Percentiles rank a stretch among this genome's conserved stretches.
Conservation (phyloP, 2,113 vertebrate genomes). For the Scortum barcoo region DNA sequence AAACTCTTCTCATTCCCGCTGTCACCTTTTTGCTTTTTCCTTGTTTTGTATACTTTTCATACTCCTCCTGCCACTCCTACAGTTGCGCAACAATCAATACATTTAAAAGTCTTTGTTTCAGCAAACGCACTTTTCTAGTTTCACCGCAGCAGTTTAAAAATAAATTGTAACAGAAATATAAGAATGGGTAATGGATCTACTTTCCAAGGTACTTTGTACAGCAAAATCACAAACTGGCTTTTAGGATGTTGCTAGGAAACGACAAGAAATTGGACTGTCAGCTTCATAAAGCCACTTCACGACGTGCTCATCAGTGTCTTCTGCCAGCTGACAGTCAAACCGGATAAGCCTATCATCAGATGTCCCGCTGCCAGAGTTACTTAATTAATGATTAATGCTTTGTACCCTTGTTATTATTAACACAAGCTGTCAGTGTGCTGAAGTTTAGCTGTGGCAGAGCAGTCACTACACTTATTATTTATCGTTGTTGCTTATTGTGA, state of each 20-base stretch:
- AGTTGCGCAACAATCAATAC: neutral
- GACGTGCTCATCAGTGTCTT: slow-evolving; percentile 15
- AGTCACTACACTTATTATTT: neutral
- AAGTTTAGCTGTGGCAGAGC: neutral
- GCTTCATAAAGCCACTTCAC: slow-evolving; percentile 28
- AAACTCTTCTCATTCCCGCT: neutral
- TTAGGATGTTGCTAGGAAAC: slow-evolving; percentile 65
- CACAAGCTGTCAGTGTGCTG: neutral
- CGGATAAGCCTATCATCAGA: slow-evolving; percentile 10
- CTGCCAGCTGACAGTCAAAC: slow-evolving; percentile 38
- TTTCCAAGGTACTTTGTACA: neutral
- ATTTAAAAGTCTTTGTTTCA: neutral
- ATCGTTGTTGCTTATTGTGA: slow-evolving; percentile 2
- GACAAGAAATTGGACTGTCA: slow-evolving; percentile 29
- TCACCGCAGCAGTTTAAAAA: neutral
- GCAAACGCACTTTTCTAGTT: slow-evolving; percentile 3
- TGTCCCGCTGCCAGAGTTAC: slow-evolving; percentile 2
- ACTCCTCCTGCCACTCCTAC: neutral
- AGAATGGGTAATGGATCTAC: slow-evolving; percentile 6
- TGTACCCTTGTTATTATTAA: slow-evolving; percentile 5
- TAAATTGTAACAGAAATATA: neutral
- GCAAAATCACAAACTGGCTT: slow-evolving; percentile 13
- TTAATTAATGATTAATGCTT: slow-evolving; percentile 4
- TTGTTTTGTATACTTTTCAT: neutral
- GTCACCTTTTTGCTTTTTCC: neutral